Evolutionary conservation across 1,140 invertebrate genomes (phyloP).

Genomic region (Drosophila asahinai): DNA sequence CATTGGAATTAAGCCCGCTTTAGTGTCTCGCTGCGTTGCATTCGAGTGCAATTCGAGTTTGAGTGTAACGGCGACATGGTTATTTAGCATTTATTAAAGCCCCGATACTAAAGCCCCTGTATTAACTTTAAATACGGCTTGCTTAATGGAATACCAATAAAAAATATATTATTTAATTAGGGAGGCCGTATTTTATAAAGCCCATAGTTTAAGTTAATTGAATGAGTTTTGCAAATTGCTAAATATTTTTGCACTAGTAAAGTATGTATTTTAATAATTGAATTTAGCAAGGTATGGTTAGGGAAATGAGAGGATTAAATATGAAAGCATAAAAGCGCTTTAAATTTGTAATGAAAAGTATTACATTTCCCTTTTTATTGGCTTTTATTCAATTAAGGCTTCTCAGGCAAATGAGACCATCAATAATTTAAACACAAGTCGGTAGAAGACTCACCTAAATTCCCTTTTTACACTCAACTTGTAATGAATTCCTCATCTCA

Average conservation of each 20-base stretch:
- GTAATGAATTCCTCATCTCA: not conserved
- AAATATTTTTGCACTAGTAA: not conserved
- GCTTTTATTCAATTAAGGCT: not conserved
- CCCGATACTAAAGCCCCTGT: not conserved
- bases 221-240: not conserved
- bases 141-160: constrained; percentile 12
- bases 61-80: constrained; percentile 30
- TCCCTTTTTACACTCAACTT: not conserved
- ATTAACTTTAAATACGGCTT: constrained; percentile 12
- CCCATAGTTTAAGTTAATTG: not conserved
- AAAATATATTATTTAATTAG: constrained; percentile 17
- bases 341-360: not conserved
- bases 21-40: constrained; percentile 22
- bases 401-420: not conserved
- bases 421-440: not conserved
- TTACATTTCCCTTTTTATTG: not conserved
- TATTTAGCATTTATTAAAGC: constrained; percentile 30
- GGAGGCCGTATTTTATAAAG: not conserved
- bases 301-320: not conserved
- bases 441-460: not conserved
- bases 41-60: constrained; percentile 14
- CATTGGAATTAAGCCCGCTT: constrained; percentile 66
- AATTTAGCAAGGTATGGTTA: not conserved
- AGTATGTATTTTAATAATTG: constrained; percentile 1
- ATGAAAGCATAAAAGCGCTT: not conserved